Percentiles rank a stretch among this genome's conserved stretches.
Conservation (phyloP, 1,140 invertebrate genomes). For the Pseudobourletiella spinata region DNA sequence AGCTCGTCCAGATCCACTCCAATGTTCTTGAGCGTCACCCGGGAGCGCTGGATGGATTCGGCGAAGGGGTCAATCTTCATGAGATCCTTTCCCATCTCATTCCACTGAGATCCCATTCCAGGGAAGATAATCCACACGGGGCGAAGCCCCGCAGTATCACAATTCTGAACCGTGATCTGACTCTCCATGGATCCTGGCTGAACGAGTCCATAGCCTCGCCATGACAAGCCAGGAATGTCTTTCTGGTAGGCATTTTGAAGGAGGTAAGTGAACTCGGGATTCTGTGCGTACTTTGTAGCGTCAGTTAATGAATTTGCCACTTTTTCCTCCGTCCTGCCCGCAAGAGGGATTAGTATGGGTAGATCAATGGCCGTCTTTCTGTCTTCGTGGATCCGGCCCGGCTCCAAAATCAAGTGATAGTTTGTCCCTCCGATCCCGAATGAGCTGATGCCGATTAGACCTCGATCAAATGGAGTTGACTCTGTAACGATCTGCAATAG, state of each 20-base stretch:
- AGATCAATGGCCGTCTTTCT: too few relatives aligned
- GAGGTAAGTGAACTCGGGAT: neutral
- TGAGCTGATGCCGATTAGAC: conserved; percentile 77
- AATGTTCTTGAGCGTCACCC: conserved; percentile 61
- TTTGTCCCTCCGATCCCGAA: conserved; percentile 97
- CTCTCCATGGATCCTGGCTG: neutral
- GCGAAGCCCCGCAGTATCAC: conserved; percentile 47
- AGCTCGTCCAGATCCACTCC: conserved; percentile 72
- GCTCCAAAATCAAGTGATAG: conserved; percentile 75
- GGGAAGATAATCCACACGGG: conserved; percentile 91
- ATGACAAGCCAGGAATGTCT: neutral
- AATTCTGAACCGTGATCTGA: neutral
- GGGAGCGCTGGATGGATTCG: conserved; percentile 61
- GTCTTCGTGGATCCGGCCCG: too few relatives aligned
- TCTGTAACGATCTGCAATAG: conserved; percentile 61
- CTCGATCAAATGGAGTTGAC: conserved; percentile 70
- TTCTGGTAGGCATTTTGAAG: neutral
- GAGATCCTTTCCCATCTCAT: conserved; percentile 78
- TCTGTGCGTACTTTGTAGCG: neutral
- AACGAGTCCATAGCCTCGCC: conserved; percentile 3
- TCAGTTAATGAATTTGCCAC: conserved; percentile 33
- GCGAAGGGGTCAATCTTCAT: conserved; percentile 70
- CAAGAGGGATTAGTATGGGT: conserved; percentile 42
- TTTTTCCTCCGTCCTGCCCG: conserved; percentile 46
- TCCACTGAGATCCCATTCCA: conserved; percentile 95